Percentiles rank a stretch among this genome's conserved stretches.
Evolutionary conservation across 1,140 invertebrate genomes (phyloP).

Genomic region (Hestina assimilis): DNA sequence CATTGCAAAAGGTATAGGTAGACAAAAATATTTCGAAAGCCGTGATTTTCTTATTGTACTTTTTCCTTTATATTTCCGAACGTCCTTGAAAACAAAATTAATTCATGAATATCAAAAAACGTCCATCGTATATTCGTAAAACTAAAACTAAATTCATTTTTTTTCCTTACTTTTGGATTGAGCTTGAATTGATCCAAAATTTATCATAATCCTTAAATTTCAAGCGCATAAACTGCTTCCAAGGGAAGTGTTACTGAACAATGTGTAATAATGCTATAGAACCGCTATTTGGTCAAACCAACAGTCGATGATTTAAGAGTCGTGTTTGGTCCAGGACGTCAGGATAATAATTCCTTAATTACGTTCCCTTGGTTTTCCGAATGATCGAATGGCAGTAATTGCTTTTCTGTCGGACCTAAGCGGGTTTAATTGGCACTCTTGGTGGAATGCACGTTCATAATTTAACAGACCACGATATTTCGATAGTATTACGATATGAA

Average conservation of each 20-base stretch:
- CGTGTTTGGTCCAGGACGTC: constrained; percentile 32
- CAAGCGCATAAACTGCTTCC: constrained; percentile 9
- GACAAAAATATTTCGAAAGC: no score
- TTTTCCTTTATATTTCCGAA: no score
- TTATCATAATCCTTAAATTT: neutral
- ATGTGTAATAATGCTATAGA: neutral
- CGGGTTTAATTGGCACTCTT: constrained; percentile 42
- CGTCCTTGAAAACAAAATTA: neutral
- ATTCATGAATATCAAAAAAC: constrained; percentile 4
- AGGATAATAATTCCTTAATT: constrained; percentile 66
- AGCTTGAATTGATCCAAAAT: no score
- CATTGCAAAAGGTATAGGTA: no score
- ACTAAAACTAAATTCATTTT: no score
- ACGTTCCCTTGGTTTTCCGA: constrained; percentile 51
- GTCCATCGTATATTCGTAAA: no score
- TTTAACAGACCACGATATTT: constrained; percentile 17
- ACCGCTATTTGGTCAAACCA: constrained; percentile 7
- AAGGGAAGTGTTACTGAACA: neutral
- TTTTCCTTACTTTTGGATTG: no score
- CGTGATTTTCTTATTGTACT: no score
- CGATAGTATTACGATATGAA: constrained; percentile 6
- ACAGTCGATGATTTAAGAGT: constrained; percentile 45
- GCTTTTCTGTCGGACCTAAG: constrained; percentile 52
- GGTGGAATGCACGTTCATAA: constrained; percentile 15
- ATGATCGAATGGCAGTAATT: constrained; percentile 62